Evolutionary conservation across 1,140 invertebrate genomes (phyloP).

Genomic region (Alviniconcha marisindica): DNA sequence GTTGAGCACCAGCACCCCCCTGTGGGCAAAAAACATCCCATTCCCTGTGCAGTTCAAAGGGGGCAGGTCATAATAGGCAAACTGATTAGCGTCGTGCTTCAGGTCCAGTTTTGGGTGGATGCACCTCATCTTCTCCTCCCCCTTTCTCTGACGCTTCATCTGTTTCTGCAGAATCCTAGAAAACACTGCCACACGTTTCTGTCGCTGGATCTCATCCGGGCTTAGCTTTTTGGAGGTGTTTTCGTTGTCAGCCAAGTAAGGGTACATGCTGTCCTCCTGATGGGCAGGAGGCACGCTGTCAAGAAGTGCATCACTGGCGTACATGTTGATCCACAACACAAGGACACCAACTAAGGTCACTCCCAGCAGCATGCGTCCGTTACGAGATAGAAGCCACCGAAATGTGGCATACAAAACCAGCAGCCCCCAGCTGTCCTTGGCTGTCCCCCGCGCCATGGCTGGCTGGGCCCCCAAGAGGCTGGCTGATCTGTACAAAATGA

Average conservation of each 20-base stretch:
- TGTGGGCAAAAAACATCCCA: conserved; percentile 57
- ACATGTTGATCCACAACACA: background rate
- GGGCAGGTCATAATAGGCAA: conserved; percentile 56
- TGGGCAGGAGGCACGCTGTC: background rate
- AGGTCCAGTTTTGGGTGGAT: conserved; percentile 54
- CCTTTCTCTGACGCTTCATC: background rate
- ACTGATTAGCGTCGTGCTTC: conserved; percentile 56
- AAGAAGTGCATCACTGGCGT: background rate
- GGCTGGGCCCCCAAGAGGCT: too few species aligned
- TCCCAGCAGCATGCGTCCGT: background rate
- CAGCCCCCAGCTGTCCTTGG: too few species aligned
- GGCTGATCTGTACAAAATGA: too few species aligned
- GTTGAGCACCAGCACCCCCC: conserved; percentile 53
- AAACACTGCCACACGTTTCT: conserved; percentile 25
- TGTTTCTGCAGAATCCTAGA: conserved; percentile 39
- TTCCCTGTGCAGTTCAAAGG: conserved; percentile 52
- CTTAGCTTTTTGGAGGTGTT: background rate
- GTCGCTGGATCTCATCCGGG: conserved; percentile 16
- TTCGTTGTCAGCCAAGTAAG: background rate
- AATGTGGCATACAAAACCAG: too few species aligned
- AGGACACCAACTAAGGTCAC: background rate
- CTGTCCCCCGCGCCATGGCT: too few species aligned
- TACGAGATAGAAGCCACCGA: background rate
- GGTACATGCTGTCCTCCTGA: background rate
- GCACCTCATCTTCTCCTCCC: conserved; percentile 38